phyloP scores from a whole-genome alignment of 2,888 invertebrate species.

The Cylloceria caligata region DNA sequence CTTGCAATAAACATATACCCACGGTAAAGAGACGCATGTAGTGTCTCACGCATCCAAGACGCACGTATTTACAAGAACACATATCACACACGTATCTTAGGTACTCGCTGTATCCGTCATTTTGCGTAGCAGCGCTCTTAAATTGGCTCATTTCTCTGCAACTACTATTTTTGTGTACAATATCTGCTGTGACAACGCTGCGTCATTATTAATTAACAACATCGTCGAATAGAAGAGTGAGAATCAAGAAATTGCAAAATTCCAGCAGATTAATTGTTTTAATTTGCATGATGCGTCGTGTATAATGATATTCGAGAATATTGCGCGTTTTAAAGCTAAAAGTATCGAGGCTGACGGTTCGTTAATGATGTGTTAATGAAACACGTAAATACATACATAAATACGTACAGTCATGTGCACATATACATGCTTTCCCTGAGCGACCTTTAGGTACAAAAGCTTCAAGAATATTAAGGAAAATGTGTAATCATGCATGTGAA shows the following conservation, averaged over 20 bases:
- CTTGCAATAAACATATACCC: slow-evolving; percentile 45
- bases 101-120: not conserved
- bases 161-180: not conserved
- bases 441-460: not conserved
- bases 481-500: slow-evolving; percentile 27
- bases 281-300: not conserved
- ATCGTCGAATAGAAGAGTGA: not conserved
- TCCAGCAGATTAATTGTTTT: not conserved
- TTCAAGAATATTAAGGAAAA: slow-evolving; percentile 9
- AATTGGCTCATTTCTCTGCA: slow-evolving; percentile 22
- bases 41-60: slow-evolving; percentile 23
- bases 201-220: slow-evolving; percentile 21
- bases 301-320: not conserved
- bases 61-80: slow-evolving; percentile 17
- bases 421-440: too few species aligned
- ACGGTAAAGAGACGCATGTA: slow-evolving; percentile 16
- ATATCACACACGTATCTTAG: not conserved
- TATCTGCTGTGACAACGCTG: not conserved
- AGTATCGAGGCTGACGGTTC: slow-evolving; percentile 36
- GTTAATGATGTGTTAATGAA: slow-evolving; percentile 21
- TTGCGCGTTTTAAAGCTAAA: not conserved
- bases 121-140: slow-evolving; percentile 15
- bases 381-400: not conserved
- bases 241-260: slow-evolving; percentile 18
- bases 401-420: not conserved